Conservation (phyloP, 2,888 invertebrate genomes). For the Harpalus rubripes region DNA sequence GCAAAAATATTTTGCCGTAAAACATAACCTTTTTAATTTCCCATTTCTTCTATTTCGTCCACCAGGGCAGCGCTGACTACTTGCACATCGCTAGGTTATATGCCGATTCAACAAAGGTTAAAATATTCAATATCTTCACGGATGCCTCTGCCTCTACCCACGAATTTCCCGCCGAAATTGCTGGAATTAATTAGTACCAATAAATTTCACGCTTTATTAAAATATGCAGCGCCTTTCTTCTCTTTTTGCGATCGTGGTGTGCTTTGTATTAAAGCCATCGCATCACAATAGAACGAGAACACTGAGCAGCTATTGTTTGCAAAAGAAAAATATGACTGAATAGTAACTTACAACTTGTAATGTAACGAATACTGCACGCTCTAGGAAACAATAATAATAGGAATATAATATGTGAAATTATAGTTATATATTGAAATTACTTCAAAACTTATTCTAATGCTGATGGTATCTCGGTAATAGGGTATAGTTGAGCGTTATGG, state of each 20-base stretch:
- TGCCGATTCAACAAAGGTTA: no score
- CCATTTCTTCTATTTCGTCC: no score
- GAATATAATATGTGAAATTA: slow-evolving; percentile 20
- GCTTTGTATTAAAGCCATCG: slow-evolving; percentile 38
- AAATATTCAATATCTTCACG: no score
- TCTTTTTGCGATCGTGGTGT: slow-evolving; percentile 27
- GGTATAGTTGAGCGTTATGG: background rate
- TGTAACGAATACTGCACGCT: slow-evolving; percentile 44
- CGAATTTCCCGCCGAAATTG: slow-evolving; percentile 29
- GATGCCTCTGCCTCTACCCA: background rate
- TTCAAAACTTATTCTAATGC: background rate
- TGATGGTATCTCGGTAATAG: background rate
- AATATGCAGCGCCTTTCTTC: slow-evolving; percentile 39
- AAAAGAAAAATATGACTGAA: slow-evolving; percentile 26
- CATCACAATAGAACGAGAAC: slow-evolving; percentile 34
- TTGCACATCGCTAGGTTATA: no score
- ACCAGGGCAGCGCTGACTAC: no score
- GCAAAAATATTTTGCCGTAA: no score
- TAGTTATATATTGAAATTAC: slow-evolving; percentile 1
- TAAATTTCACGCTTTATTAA: slow-evolving; percentile 60
- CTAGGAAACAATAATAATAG: slow-evolving; percentile 43
- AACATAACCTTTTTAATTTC: no score
- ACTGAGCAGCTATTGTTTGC: slow-evolving; percentile 18
- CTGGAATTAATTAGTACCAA: slow-evolving; percentile 52
- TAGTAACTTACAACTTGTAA: slow-evolving; percentile 40